Base-by-base conservation (phyloP, 2,797 vertebrate species). In the Gymnodraco acuticeps region DNA sequence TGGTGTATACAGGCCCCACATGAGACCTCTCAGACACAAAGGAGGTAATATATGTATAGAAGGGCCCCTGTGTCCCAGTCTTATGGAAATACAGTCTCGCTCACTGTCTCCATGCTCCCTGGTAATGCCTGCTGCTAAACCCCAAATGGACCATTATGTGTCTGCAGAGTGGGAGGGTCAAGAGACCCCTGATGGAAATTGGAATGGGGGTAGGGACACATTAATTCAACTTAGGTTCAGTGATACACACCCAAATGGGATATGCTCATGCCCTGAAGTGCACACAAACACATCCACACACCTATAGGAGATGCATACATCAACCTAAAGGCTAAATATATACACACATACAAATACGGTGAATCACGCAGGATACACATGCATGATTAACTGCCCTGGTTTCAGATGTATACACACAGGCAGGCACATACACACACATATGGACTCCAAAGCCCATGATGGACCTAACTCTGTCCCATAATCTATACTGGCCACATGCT, bases 121-220 rank as follows among this genome's bases (percentile, higher is more conserved):
- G 82, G 85, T 90, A 90, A 90, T 88, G 84, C 88, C 86, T 90
- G 84, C 89, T 89, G 87, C 88, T 87, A 88, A 92, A 87, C 89
- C 90, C 89, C 93, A 91, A 94, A 92, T 90, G 87, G 85, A 94
- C 89, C 85, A 92, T 94, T 93, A 93, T 92, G 82, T 85, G 83
- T 92, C 87, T 90, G 83, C 82, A 88, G 89, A 88, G 88, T 88
- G 86, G 88, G 86, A 90, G 91, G 91, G 93, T 94, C 93, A 93
- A 91, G 89, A 89, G 88, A 93, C 88, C 88, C 85, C 70, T 17
- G 48, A 76, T 88, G 83, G 87, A 91, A 88, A 92, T 87, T 89
- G 83, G 88, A 80, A 80, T 71, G 75, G 92, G 90, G 89, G 82
- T 60, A 73, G 88, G 82, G 83, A 63, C 31, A 58, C 80, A 89